Conservation (phyloP, 1,140 invertebrate genomes). For the Lepidotrigona ventralis region DNA sequence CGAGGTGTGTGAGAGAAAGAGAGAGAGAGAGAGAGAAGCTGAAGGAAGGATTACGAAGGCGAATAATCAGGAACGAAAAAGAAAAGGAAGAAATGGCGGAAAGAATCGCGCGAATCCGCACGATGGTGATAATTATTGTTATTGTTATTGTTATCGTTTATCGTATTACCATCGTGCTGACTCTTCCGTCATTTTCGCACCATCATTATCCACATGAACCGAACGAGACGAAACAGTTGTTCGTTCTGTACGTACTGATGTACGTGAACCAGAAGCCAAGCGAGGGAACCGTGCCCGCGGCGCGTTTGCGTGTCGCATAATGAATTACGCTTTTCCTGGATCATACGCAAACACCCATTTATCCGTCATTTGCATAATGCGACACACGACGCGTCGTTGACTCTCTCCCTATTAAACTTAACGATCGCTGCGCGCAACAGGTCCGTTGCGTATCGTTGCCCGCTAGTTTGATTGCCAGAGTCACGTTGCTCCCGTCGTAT, state of each 20-base stretch:
- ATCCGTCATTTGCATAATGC: constrained; percentile 34
- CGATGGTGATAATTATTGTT: constrained; percentile 46
- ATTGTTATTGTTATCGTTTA: constrained; percentile 2
- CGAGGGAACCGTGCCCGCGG: neutral
- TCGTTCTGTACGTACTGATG: neutral
- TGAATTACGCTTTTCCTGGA: constrained; percentile 38
- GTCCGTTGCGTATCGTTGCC: neutral
- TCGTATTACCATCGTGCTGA: constrained; percentile 45
- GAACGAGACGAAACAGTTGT: constrained; percentile 36
- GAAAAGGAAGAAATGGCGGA: constrained; percentile 10
- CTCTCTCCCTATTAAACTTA: constrained; percentile 6
- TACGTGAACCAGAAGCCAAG: neutral
- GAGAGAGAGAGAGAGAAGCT: neutral
- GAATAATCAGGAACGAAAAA: constrained; percentile 12
- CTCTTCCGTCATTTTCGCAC: constrained; percentile 55
- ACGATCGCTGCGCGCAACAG: neutral
- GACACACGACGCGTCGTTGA: neutral
- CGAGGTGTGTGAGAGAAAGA: too few relatives aligned
- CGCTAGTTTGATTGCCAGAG: neutral
- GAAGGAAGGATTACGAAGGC: neutral
- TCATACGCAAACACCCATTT: constrained; percentile 40
- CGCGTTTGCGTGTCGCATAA: constrained; percentile 35
- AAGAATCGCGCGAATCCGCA: constrained; percentile 24
- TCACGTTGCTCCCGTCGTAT: neutral
- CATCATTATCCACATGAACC: constrained; percentile 57